phyloP scores from a whole-genome alignment of 92 coral and sea anemone genomes.

The Virgularia gustaviana region DNA sequence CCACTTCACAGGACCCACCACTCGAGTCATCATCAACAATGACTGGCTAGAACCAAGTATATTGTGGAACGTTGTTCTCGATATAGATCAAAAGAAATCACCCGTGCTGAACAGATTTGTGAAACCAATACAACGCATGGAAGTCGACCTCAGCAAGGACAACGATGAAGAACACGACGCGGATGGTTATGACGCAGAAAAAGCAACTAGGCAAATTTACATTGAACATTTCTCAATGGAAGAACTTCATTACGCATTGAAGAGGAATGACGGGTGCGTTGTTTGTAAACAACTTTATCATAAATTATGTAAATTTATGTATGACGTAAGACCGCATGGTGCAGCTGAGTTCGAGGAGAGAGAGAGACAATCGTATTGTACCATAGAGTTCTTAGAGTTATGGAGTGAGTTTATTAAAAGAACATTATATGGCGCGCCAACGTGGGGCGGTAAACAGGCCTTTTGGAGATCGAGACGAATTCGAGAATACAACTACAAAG shows the following conservation, averaged over 20 bases:
- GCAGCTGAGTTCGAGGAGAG: too few relatives aligned
- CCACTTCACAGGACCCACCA: constrained; percentile 53
- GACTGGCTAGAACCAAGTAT: constrained; percentile 57
- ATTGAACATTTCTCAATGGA: constrained; percentile 61
- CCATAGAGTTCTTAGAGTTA: too few relatives aligned
- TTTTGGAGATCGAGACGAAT: background rate
- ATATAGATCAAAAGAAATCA: constrained; percentile 63
- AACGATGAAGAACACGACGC: constrained; percentile 20
- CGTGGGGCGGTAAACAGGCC: background rate
- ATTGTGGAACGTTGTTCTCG: constrained; percentile 57
- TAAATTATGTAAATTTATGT: too few relatives aligned
- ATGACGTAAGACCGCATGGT: too few relatives aligned
- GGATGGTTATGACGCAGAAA: too few relatives aligned
- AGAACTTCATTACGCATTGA: too few relatives aligned
- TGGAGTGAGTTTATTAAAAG: too few relatives aligned
- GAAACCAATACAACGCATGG: constrained; percentile 41
- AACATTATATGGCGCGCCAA: constrained; percentile 20
- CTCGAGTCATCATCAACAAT: constrained; percentile 46
- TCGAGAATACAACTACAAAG: background rate
- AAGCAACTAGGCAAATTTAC: constrained; percentile 39
- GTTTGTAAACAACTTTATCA: too few relatives aligned
- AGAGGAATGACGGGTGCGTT: constrained; percentile 52
- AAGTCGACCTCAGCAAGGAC: constrained; percentile 8
- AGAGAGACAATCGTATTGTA: too few relatives aligned
- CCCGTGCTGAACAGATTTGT: constrained; percentile 52